Base-by-base conservation (phyloP, 2,113 vertebrate genomes). In the Neolamprologus hecqui region DNA sequence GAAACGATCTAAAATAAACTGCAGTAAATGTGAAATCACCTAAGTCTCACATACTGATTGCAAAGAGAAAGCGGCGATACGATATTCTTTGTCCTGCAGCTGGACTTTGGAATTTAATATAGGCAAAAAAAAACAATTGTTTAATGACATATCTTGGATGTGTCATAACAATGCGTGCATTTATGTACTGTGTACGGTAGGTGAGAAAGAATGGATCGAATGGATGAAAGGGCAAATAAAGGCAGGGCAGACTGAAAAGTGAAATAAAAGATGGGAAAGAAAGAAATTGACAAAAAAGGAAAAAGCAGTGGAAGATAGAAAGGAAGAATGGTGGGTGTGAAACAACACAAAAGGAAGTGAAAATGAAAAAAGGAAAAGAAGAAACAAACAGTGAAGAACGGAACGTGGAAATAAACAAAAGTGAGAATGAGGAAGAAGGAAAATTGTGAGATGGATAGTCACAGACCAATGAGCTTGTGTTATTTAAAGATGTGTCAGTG, bases 401-500 rank as follows among this genome's bases (percentile, higher is more conserved):
- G 11, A 19, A 15, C 14, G 6, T 10, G 4, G 15, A 19, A 63
- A 54, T 13, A 58, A 28, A 79, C 5, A 33, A 6, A 49, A 70
- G 55, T 33, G 4, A n/a, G 23, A 19, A 77, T 7, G 70, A 49
- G 26, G 26, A 23, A 82, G 28, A 68, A 77, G 57, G 49, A 40
- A 83, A 87, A 81, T 3, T 19, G 21, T 6, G 57, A 15, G 82
- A 81, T 4, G 17, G 51, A 85, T 58, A 73, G 82, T 86, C 42
- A 51, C 15, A 31, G 83, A 35, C 82, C 82, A 84, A 60, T 77
- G 73, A 84, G 84, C 80, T 70, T 49, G 88, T 86, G 88, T 91
- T 95, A 92, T 96, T 94, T 94, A 93, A 94, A 94, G 89, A 89
- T 5, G 51, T 86, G 90, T 94, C 93, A 87, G 84, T 47, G 84